These are phyloP conservation scores for Ataeniobius toweri DNA, from an alignment of 2,797 vertebrate species.

Conservation along the genomic window DNA sequence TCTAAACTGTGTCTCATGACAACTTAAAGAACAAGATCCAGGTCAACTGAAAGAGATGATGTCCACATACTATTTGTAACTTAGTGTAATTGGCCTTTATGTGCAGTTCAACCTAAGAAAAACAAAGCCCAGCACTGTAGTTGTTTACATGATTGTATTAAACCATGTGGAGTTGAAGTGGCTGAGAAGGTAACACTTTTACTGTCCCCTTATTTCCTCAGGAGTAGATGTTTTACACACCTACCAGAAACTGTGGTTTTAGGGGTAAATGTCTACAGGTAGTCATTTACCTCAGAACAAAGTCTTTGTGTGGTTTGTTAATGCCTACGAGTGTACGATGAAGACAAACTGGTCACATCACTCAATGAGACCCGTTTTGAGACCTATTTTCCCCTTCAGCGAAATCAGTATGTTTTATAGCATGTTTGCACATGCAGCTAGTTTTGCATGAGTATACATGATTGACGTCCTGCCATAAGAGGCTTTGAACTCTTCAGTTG, in stretches of 20 bases:
- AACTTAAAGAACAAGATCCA: conserved; percentile 5
- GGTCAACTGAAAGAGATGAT: conserved; percentile 25
- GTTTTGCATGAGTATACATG: conserved; percentile 12
- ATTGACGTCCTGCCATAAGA: conserved; percentile 29
- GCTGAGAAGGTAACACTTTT: conserved; percentile 6
- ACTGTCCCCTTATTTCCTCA: not conserved
- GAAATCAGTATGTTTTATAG: conserved; percentile 22
- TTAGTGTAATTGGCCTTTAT: conserved; percentile 26
- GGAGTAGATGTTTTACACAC: not conserved
- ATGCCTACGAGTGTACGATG: not conserved
- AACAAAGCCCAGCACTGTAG: conserved; percentile 44
- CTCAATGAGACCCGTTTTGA: conserved; percentile 13
- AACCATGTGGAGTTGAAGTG: conserved; percentile 10
- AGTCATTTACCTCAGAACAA: not conserved
- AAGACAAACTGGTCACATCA: conserved; percentile 16
- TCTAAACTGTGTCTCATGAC: not conserved
- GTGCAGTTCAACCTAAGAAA: conserved; percentile 13
- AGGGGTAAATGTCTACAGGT: conserved; percentile 14
- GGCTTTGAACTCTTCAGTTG: conserved; percentile 13
- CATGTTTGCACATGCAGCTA: conserved; percentile 32
- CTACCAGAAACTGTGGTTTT: conserved; percentile 4
- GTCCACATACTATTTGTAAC: conserved; percentile 19
- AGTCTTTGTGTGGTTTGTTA: conserved; percentile 1
- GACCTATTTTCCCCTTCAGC: conserved; percentile 2
- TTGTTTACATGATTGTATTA: conserved; percentile 49